Evolutionary conservation across 2,113 vertebrate species (phyloP).

Genomic region (Larimichthys polyactis): DNA sequence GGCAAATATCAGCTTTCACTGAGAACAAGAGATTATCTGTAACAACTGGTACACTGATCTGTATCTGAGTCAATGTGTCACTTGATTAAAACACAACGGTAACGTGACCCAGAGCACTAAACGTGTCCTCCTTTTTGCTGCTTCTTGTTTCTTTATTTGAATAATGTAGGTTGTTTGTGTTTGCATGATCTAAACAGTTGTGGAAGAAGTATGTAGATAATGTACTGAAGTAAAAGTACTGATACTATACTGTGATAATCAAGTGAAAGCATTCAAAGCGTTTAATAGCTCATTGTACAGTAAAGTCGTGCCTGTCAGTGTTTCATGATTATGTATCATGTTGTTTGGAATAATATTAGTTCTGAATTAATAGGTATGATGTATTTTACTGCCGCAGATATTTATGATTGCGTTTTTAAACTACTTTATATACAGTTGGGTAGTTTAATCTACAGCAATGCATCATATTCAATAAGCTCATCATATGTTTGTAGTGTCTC

Average conservation of each 20-base stretch:
- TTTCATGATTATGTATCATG: too few relatives aligned
- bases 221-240: background rate
- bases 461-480: background rate
- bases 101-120: background rate
- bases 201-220: background rate
- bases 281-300: background rate
- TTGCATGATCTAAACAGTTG: background rate
- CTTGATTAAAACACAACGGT: background rate
- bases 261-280: background rate
- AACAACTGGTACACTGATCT: background rate
- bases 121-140: background rate
- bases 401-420: background rate
- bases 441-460: background rate
- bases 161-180: background rate
- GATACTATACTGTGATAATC: too few relatives aligned
- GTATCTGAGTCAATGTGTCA: slow-evolving; percentile 12
- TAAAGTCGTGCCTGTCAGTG: too few relatives aligned
- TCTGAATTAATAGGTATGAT: background rate
- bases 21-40: slow-evolving; percentile 19
- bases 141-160: background rate
- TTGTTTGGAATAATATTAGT: background rate
- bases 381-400: background rate
- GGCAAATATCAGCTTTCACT: slow-evolving; percentile 44
- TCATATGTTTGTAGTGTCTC: background rate
- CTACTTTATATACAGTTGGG: too few relatives aligned